Conservation (phyloP, 2,797 vertebrate genomes). For the Muscicapa striata region DNA sequence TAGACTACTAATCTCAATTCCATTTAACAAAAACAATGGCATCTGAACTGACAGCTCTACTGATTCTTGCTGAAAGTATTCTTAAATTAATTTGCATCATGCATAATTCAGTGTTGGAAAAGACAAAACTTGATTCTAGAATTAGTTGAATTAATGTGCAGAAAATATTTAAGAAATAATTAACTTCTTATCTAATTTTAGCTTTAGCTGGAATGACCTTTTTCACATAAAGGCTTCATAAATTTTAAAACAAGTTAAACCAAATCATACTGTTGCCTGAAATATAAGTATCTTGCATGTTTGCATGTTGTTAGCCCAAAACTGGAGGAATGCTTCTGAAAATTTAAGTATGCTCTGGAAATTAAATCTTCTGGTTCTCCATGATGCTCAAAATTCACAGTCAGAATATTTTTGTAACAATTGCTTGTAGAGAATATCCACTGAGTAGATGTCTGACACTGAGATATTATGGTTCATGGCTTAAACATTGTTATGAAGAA, state of each 20-base stretch:
- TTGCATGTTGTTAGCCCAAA: not conserved
- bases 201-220: not conserved
- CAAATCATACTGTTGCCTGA: not conserved
- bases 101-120: not conserved
- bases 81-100: not conserved
- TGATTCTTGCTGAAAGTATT: not conserved
- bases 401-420: not conserved
- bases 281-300: not conserved
- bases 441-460: not conserved
- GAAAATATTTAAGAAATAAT: not conserved
- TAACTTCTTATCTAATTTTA: not conserved
- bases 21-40: not conserved
- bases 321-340: not conserved
- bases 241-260: not conserved
- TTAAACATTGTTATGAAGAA: not conserved
- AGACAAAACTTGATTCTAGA: not conserved
- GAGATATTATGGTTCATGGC: not conserved
- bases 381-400: not conserved
- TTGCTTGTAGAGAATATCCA: not conserved
- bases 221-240: not conserved
- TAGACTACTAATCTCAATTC: not conserved
- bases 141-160: not conserved
- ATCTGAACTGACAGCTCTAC: not conserved
- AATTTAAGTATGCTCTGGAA: not conserved
- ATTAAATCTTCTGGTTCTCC: not conserved